These are phyloP conservation scores for Stictocephala bisonia DNA, from an alignment of 2,888 invertebrate genomes.

Conservation along the genomic window DNA sequence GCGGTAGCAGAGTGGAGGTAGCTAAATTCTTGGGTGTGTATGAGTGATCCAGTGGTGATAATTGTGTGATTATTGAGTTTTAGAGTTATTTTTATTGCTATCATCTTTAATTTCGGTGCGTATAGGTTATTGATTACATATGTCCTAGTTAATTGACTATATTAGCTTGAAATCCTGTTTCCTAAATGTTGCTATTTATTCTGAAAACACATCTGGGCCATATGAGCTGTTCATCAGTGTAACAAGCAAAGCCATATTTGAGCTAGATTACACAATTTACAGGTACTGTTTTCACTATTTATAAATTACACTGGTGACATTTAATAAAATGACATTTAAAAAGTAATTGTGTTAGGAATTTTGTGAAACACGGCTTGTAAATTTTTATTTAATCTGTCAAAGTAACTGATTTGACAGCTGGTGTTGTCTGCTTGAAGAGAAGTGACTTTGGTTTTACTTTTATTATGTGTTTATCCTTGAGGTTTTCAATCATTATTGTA, in stretches of 20 bases:
- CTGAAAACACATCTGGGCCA: conserved; percentile 24
- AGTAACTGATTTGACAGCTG: no score
- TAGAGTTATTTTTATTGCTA: neutral
- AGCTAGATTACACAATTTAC: conserved; percentile 16
- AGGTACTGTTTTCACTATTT: neutral
- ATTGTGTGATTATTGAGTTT: conserved; percentile 29
- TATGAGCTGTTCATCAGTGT: conserved; percentile 19
- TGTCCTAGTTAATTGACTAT: neutral
- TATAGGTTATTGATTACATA: conserved; percentile 1
- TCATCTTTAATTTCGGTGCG: conserved; percentile 1
- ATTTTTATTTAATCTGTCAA: no score
- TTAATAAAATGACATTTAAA: no score
- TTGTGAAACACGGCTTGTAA: no score
- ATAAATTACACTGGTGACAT: neutral
- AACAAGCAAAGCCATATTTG: conserved; percentile 35
- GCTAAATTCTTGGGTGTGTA: conserved; percentile 38
- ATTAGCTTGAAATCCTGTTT: neutral
- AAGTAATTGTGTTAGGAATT: no score
- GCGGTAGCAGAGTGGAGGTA: no score
- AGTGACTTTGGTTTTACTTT: no score
- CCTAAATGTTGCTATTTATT: neutral
- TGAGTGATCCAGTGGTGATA: conserved; percentile 25
- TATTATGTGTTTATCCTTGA: no score
- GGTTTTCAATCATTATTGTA: no score
- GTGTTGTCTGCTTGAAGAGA: no score